Evolutionary conservation across 2,888 invertebrate species (phyloP), one percentile per base, ranked within the genome.

Genomic region (Petrophora chlorosata): DNA sequence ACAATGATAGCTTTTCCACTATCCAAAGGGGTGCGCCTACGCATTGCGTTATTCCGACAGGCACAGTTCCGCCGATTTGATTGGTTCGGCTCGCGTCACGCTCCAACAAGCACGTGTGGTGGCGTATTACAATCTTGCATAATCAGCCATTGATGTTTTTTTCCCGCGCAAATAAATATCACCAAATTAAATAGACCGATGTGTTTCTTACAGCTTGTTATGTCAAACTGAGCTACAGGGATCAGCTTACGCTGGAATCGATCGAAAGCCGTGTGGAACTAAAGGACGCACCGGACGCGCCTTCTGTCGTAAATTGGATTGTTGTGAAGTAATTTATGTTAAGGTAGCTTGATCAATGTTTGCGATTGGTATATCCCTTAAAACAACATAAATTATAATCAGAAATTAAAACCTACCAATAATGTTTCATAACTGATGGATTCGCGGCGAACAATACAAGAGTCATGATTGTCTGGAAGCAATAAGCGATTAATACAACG

Each of bases 11-110:
- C 56, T 73, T 79, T 82, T 76, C 71, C 75, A 76, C 70, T 68
- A 68, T 68, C 62, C 65, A 65, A 67, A 72, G 70, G 78, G 85
- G 81, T 84, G 85, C 80, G 82, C 74, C 85, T 69, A 79, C 82
- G 82, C 83, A 82, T 79, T 81, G 79, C 79, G 79, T 79, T 78
- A 56, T 69, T 66, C 66, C 80, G 82, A 85, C 81, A 82, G 63
- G 71, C 87, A 75, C 63, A 87, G 82, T 85, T 87, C 87, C 87
- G 87, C 73, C 74, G 73, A 76, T 82, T 83, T 80, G 77, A 85
- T 75, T 73, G 78, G 75, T 64, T 68, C 70, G 67, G 59, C 70
- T 73, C 60, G 65, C 70, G 77, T 67, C 71, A 70, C 79, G 86
- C 77, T 79, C 76, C 80, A 86, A 70, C 81, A 82, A 68, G 52